phyloP scores from a whole-genome alignment of 2,888 invertebrate species.

The Adelphocoris suturalis region DNA sequence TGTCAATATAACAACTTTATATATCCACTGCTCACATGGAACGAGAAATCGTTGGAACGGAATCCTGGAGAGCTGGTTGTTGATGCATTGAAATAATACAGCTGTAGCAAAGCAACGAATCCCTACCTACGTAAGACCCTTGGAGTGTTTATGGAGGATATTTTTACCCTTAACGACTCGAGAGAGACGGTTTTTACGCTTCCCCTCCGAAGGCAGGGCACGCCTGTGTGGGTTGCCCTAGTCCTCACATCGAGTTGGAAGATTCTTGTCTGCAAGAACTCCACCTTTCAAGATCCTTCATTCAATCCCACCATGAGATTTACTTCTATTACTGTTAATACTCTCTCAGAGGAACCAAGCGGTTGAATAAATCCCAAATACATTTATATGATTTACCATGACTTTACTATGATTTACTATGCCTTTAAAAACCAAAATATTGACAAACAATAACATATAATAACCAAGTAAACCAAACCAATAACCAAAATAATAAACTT shows the following conservation, averaged over 20 bases:
- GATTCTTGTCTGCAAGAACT: background rate
- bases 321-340: no score
- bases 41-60: background rate
- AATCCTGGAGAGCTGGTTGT: background rate
- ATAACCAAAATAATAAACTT: no score
- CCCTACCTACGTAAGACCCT: constrained; percentile 43
- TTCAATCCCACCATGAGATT: background rate
- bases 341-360: no score
- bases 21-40: no score
- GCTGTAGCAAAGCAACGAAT: background rate
- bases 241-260: background rate
- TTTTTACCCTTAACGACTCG: constrained; percentile 60
- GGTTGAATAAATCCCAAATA: no score
- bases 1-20: no score
- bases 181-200: constrained; percentile 56
- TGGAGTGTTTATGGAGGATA: constrained; percentile 54
- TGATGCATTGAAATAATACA: constrained; percentile 12
- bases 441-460: no score
- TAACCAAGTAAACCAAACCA: no score
- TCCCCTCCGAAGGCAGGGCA: constrained; percentile 15
- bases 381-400: no score
- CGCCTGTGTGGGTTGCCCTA: constrained; percentile 46
- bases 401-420: no score
- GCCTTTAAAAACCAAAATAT: no score
- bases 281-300: background rate